Conservation (phyloP, 2,888 invertebrate species). For the Lepidochrysops patricia region DNA sequence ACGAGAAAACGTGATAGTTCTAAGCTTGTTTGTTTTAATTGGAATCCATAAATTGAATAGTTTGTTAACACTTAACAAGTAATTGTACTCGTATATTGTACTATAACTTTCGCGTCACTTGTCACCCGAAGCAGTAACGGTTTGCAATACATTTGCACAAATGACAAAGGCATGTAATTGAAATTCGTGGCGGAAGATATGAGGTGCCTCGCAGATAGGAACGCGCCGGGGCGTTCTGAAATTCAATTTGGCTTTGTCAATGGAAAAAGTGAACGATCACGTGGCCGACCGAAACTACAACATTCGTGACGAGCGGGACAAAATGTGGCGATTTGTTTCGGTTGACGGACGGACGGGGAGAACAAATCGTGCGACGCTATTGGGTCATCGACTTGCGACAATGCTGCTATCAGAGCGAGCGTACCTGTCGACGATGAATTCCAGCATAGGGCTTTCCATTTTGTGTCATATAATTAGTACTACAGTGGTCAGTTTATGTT, state of each 20-base stretch:
- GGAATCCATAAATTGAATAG: not conserved
- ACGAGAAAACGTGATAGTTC: not conserved
- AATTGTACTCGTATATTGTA: not conserved
- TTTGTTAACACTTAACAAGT: not conserved
- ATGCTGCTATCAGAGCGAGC: not conserved
- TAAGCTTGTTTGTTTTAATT: slow-evolving; percentile 2
- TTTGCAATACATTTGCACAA: slow-evolving; percentile 9
- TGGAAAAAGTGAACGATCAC: slow-evolving; percentile 28
- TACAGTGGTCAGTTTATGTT: no score
- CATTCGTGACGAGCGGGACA: slow-evolving; percentile 34
- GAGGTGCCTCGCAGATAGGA: not conserved
- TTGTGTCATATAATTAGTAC: no score
- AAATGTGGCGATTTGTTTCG: slow-evolving; percentile 55
- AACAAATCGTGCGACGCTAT: slow-evolving; percentile 45
- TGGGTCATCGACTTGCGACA: slow-evolving; percentile 51
- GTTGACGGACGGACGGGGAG: slow-evolving; percentile 40
- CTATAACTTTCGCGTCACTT: not conserved
- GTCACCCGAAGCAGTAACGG: not conserved
- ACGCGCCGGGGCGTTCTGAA: slow-evolving; percentile 19
- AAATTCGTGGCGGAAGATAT: slow-evolving; percentile 7
- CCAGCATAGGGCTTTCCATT: not conserved
- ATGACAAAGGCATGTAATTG: slow-evolving; percentile 10
- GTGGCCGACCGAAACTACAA: slow-evolving; percentile 30
- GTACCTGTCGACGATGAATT: not conserved
- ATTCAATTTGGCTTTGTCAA: slow-evolving; percentile 28